Evolutionary conservation across 2,113 vertebrate genomes (phyloP), one percentile per base, ranked within the genome.

Genomic region (Stercorarius parasiticus): DNA sequence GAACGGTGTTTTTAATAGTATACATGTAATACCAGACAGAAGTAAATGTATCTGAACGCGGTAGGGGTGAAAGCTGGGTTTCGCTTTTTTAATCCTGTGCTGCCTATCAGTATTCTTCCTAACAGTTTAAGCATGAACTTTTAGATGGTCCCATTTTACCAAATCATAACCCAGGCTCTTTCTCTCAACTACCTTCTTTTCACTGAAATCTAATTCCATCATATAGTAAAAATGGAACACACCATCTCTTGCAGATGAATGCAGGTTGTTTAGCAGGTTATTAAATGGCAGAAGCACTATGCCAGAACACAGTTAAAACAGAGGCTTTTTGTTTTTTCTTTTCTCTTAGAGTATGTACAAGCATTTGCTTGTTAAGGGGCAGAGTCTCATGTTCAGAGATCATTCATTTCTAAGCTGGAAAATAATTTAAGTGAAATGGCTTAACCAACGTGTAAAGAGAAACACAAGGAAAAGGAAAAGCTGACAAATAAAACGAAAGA

Each of bases 1-100:
- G 94, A 97, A 91, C 3, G 80, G 66, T 91, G 73, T 93, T 96
- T 98, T 95, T 88, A 97, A 82, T 93, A 78, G 53, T 21, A 78
- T 40, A 78, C 73, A 81, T n/a, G 49, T 74, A 96, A 94, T 80
- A 86, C 29, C 95, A 93, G 86, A 82, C 80, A 94, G 65, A 97
- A 95, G 43, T 83, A 85, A 93, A 97, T 58, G 87, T 47, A 94
- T 85, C 83, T 92, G 72, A 94, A 93, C 62, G 87, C 2, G 5
- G 58, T 2, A 65, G 18, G 76, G 76, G 9, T 45, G 20, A 74
- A 69, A 78, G 36, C 21, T 69, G 19, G 52, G 45, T 9, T 91
- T 94, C 69, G 49, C 87, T 91, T 76, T 94, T 65, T 72, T 62
- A 94, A 96, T 91, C 64, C 52, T 50, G 17, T 76, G 34, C 85